Percentiles rank a stretch among this genome's conserved stretches.
These are phyloP conservation scores for Spondyliosoma cantharus DNA, from an alignment of 2,797 vertebrate genomes.

Conservation along the genomic window DNA sequence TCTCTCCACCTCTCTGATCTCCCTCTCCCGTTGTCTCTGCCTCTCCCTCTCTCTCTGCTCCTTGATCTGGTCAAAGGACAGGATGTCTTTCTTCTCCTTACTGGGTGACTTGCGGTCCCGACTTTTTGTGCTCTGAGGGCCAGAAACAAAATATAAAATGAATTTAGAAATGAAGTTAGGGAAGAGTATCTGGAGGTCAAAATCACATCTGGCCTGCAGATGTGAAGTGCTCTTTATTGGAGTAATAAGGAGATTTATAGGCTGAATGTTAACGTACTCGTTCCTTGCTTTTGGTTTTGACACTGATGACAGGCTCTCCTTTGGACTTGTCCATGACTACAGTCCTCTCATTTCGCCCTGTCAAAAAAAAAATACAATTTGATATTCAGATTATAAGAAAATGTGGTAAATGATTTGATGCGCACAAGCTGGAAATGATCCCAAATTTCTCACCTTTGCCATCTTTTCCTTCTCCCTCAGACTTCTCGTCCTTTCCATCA, in stretches of 20 bases:
- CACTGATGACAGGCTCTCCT: conserved; percentile 96
- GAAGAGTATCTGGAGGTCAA: not conserved
- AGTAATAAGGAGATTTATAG: too few relatives aligned
- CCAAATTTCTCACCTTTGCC: conserved; percentile 81
- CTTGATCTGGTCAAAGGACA: conserved; percentile 98
- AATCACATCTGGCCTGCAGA: too few relatives aligned
- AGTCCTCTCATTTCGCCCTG: conserved; percentile 89
- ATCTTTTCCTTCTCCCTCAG: conserved; percentile 89
- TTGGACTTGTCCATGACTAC: conserved; percentile 99
- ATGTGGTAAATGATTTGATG: not conserved
- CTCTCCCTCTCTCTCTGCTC: conserved; percentile 95
- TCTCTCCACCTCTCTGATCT: conserved; percentile 93
- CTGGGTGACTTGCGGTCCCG: conserved; percentile 91
- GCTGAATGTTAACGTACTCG: conserved; percentile 82
- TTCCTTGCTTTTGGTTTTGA: conserved; percentile 96
- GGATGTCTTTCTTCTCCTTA: conserved; percentile 94
- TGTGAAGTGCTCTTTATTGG: too few relatives aligned
- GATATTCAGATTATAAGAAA: not conserved
- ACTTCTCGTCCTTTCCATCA: conserved; percentile 88
- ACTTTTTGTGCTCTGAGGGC: conserved; percentile 90
- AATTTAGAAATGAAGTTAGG: not conserved
- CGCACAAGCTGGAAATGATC: not conserved
- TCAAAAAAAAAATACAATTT: conserved; percentile 22
- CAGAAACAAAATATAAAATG: not conserved
- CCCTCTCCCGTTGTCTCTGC: conserved; percentile 93